Evolutionary conservation across 1,140 invertebrate genomes (phyloP).

Genomic region (Ephestia elutella): DNA sequence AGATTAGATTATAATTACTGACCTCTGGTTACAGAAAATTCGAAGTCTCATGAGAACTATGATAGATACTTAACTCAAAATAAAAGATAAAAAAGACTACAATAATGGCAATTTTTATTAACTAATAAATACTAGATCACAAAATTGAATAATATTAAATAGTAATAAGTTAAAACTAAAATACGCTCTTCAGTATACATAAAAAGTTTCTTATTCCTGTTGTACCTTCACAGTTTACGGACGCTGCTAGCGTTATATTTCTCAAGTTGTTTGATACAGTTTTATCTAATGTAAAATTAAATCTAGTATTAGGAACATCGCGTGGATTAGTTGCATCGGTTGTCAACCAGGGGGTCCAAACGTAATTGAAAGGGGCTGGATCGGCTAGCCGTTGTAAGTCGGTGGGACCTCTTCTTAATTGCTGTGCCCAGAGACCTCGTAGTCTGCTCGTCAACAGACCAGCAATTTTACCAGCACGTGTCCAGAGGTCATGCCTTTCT

Average conservation of each 20-base stretch:
- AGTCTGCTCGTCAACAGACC: constrained; percentile 41
- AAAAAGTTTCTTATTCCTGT: constrained; percentile 47
- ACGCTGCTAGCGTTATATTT: constrained; percentile 19
- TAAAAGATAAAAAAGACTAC: background rate
- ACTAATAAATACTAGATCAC: constrained; percentile 9
- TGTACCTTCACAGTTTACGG: constrained; percentile 36
- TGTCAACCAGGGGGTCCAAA: constrained; percentile 47
- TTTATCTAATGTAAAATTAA: constrained; percentile 17
- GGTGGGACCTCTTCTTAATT: constrained; percentile 30
- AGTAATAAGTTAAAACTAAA: constrained; percentile 20
- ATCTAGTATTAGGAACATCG: background rate
- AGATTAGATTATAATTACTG: no score
- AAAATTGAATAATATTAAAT: constrained; percentile 8
- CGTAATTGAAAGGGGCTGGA: constrained; percentile 48
- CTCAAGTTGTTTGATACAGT: constrained; percentile 14
- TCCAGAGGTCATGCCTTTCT: constrained; percentile 56
- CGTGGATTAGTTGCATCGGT: no score
- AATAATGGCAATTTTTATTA: background rate
- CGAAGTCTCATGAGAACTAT: no score
- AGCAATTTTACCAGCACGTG: constrained; percentile 39
- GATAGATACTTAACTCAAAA: background rate
- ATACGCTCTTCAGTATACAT: constrained; percentile 45
- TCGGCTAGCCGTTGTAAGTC: constrained; percentile 35
- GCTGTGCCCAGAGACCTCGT: constrained; percentile 41
- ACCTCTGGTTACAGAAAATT: no score